A percentile compares a stretch with the other conserved stretches of the same genome.
These are phyloP conservation scores for Alectoris magna DNA, from an alignment of 2,797 vertebrate genomes.

Conservation along the genomic window DNA sequence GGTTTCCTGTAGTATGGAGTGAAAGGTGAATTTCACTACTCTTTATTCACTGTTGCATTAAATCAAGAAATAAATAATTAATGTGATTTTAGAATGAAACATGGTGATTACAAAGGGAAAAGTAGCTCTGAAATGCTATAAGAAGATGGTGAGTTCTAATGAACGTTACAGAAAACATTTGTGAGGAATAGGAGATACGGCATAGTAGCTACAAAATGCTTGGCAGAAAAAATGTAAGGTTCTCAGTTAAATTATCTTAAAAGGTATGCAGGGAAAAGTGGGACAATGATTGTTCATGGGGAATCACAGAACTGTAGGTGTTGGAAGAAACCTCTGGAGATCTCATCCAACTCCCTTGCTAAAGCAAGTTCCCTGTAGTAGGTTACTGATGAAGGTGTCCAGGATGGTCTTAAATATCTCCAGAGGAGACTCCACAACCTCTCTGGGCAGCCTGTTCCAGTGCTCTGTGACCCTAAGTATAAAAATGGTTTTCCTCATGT, in stretches of 20 bases:
- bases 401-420: too few species aligned
- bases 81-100: constrained; percentile 34
- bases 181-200: not conserved
- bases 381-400: too few species aligned
- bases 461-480: too few species aligned
- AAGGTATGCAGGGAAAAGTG: not conserved
- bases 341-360: not conserved
- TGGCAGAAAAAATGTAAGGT: not conserved
- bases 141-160: constrained; percentile 6
- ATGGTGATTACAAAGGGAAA: constrained; percentile 33
- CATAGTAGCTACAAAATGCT: not conserved
- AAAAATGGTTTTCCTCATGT: too few species aligned
- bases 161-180: not conserved
- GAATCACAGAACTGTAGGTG: not conserved
- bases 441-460: too few species aligned
- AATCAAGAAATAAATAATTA: constrained; percentile 44
- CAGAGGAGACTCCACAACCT: too few species aligned
- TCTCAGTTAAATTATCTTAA: not conserved
- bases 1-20: not conserved
- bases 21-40: not conserved
- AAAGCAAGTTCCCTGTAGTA: not conserved
- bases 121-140: not conserved
- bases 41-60: constrained; percentile 2
- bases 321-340: not conserved
- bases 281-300: not conserved